Evolutionary conservation across 2,888 invertebrate genomes (phyloP).

Genomic region (Alcis repandata): DNA sequence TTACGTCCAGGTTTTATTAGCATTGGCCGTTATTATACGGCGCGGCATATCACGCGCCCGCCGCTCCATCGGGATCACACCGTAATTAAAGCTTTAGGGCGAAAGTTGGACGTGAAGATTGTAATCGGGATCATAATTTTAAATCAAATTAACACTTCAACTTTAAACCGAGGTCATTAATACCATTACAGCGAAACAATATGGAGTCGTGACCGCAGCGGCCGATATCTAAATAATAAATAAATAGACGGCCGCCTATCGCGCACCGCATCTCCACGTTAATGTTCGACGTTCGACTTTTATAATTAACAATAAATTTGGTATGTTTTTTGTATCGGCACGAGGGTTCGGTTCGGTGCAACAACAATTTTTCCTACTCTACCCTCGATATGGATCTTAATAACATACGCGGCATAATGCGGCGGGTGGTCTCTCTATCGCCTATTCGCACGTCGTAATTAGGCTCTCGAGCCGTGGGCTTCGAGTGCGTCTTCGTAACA

Average conservation of each 20-base stretch:
- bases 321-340: conserved; percentile 78
- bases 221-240: conserved; percentile 86
- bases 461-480: conserved; percentile 13
- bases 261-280: conserved; percentile 80
- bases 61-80: conserved; percentile 72
- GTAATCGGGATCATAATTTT: conserved; percentile 84
- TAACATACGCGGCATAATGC: conserved; percentile 61
- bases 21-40: conserved; percentile 53
- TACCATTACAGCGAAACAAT: conserved; percentile 84
- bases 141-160: conserved; percentile 87
- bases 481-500: conserved; percentile 45
- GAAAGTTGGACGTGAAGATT: conserved; percentile 82
- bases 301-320: conserved; percentile 87
- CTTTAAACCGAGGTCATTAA: conserved; percentile 85
- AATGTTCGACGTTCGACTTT: conserved; percentile 83
- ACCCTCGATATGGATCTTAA: conserved; percentile 81
- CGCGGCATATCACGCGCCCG: conserved; percentile 62
- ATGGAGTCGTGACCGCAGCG: conserved; percentile 83
- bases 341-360: conserved; percentile 69
- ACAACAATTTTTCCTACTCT: conserved; percentile 75
- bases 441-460: conserved; percentile 52
- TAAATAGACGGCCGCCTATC: conserved; percentile 83
- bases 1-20: conserved; percentile 63
- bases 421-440: conserved; percentile 59
- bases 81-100: conserved; percentile 82